Percentiles rank a stretch among this genome's conserved stretches.
phyloP scores from a whole-genome alignment of 2,113 vertebrate genomes.

The Cyanoderma ruficeps region DNA sequence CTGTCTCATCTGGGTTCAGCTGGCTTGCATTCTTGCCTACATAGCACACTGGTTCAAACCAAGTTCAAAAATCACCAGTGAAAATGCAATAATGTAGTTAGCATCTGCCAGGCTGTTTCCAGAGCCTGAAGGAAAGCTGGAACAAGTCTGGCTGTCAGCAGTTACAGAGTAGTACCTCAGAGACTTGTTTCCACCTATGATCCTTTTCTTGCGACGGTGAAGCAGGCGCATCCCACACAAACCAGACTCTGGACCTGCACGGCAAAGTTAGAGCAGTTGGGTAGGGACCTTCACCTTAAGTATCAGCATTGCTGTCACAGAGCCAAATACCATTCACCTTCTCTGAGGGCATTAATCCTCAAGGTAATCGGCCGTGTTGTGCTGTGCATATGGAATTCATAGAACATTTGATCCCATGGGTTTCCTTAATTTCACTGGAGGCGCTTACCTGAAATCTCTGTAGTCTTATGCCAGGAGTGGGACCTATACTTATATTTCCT shows the following conservation, averaged over 20 bases:
- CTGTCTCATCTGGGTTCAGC: neutral
- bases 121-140: neutral
- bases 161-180: constrained; percentile 72
- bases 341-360: neutral
- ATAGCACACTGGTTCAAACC: neutral
- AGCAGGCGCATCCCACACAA: constrained; percentile 68
- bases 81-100: neutral
- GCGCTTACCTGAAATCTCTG: neutral
- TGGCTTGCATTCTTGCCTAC: neutral
- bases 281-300: neutral
- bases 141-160: neutral
- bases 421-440: neutral
- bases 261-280: neutral
- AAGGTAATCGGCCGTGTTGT: neutral
- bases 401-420: neutral
- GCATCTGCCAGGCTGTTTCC: neutral
- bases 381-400: neutral
- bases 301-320: neutral
- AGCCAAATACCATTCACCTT: neutral
- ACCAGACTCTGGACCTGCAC: constrained; percentile 39
- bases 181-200: constrained; percentile 81
- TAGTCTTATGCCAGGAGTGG: neutral
- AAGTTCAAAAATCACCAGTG: neutral
- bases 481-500: neutral
- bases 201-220: constrained; percentile 75